phyloP scores from a whole-genome alignment of 2,888 invertebrate species.

The Ptycholaimellus sp. region DNA sequence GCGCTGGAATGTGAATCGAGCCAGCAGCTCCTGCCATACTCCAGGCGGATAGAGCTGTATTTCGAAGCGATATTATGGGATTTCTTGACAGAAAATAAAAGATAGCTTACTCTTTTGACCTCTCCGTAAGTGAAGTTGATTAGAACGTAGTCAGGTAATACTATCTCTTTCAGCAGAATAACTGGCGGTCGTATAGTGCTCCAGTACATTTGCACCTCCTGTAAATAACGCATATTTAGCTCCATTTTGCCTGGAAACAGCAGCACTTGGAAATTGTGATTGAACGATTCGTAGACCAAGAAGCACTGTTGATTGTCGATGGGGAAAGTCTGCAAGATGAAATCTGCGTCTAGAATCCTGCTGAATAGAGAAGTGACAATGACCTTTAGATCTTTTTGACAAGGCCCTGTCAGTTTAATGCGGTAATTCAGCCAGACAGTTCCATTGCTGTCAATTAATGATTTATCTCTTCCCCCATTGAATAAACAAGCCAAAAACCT shows the following conservation, averaged over 20 bases:
- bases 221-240: neutral
- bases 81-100: neutral
- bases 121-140: conserved; percentile 17
- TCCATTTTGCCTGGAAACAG: neutral
- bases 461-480: too few relatives aligned
- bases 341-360: conserved; percentile 11
- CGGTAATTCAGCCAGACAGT: conserved; percentile 25
- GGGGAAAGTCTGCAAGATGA: conserved; percentile 12
- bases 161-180: conserved; percentile 21
- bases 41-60: conserved; percentile 24
- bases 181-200: conserved; percentile 17
- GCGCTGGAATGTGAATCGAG: conserved; percentile 24
- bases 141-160: conserved; percentile 22
- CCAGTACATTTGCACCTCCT: conserved; percentile 21
- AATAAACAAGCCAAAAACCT: too few relatives aligned
- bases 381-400: too few relatives aligned
- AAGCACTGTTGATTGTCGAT: conserved; percentile 18
- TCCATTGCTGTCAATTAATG: too few relatives aligned
- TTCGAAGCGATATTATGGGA: neutral
- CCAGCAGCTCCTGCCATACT: conserved; percentile 23
- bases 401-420: conserved; percentile 10
- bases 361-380: too few relatives aligned
- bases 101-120: conserved; percentile 12
- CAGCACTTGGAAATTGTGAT: conserved; percentile 19
- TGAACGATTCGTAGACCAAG: conserved; percentile 23